Base-by-base conservation (phyloP, 1,140 invertebrate genomes). In the Idris sp. region DNA sequence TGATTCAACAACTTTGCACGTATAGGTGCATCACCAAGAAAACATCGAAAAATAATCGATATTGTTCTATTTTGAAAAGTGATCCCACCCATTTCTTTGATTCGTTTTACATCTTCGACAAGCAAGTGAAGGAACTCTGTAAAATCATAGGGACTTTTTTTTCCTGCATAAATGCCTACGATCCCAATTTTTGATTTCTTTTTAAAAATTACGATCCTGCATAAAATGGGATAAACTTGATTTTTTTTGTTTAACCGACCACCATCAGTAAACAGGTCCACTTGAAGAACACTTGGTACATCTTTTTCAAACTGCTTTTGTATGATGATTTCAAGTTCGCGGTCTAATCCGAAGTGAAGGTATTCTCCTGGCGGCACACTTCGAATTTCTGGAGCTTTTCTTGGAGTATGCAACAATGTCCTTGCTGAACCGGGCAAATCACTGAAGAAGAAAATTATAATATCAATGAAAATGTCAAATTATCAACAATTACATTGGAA, bases 1-100 rank as follows among this genome's bases (percentile, higher is more conserved):
- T 43, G 51, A 31, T 54, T 54, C 6, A 54, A 25, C n/a, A 31
- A 31, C 2, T 2, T 9, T 31, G 28, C 7, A 4, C 28, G 28
- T 31, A 31, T 9, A 31, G 28, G 28, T 31, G 28, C 28, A 9
- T 31, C 28, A 3, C 28, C 28, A 31, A 31, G 4, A 9, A 31
- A 31, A 31, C 28, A 31, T 10, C 28, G 7, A 10, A 31, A 4
- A 4, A 2, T 9, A 10, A 31, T 31, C 7, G 3, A 4, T 10
- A 31, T 31, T 31, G 4, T 31, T 31, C n/a, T 4, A 9, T 9
- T 9, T 31, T n/a, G 28, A 9, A 31, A 8, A 3, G 10, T 31
- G n/a, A 31, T 31, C 2, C 28, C 28, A 31, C 28, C 28, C 2
- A 5, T 31, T 9, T 31, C 4, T 10, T 31, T 9, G n/a, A 31